A percentile compares a stretch with the other conserved stretches of the same genome.
These are phyloP conservation scores for Cylas formicarius DNA, from an alignment of 1,140 invertebrate genomes.

Conservation along the genomic window DNA sequence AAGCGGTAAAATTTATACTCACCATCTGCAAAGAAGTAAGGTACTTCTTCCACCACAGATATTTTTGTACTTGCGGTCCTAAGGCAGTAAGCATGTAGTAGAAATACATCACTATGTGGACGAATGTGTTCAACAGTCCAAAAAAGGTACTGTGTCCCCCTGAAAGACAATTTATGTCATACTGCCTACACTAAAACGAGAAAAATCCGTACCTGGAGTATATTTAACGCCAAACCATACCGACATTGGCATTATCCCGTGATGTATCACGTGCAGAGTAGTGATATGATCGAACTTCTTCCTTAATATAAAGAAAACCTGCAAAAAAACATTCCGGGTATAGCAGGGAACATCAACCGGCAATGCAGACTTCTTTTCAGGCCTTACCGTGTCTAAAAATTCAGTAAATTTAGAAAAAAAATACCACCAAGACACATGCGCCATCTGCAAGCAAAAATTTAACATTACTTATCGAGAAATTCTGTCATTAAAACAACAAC, in stretches of 20 bases:
- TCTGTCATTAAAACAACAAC: conserved; percentile 38
- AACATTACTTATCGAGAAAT: conserved; percentile 4
- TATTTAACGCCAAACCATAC: conserved; percentile 92
- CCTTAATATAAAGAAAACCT: conserved; percentile 76
- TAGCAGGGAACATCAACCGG: background rate
- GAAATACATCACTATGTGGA: conserved; percentile 86
- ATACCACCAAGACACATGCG: conserved; percentile 91
- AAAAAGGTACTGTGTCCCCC: conserved; percentile 76
- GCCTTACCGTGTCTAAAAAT: conserved; percentile 92
- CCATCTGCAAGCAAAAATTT: conserved; percentile 42
- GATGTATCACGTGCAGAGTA: conserved; percentile 85
- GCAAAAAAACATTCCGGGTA: conserved; percentile 31
- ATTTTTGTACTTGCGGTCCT: conserved; percentile 76
- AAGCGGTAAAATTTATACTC: conserved; percentile 24
- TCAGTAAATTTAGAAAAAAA: conserved; percentile 94
- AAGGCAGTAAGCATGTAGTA: conserved; percentile 84
- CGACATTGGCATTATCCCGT: conserved; percentile 85
- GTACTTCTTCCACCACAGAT: conserved; percentile 93
- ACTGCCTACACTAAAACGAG: background rate
- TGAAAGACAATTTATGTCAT: conserved; percentile 33
- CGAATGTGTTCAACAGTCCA: conserved; percentile 78
- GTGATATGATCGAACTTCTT: conserved; percentile 82
- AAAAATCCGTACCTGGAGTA: conserved; percentile 59
- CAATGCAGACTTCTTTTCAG: conserved; percentile 1
- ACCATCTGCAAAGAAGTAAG: conserved; percentile 82